Base-by-base conservation (phyloP, 2,888 invertebrate species). In the Drosophila macrospina region DNA sequence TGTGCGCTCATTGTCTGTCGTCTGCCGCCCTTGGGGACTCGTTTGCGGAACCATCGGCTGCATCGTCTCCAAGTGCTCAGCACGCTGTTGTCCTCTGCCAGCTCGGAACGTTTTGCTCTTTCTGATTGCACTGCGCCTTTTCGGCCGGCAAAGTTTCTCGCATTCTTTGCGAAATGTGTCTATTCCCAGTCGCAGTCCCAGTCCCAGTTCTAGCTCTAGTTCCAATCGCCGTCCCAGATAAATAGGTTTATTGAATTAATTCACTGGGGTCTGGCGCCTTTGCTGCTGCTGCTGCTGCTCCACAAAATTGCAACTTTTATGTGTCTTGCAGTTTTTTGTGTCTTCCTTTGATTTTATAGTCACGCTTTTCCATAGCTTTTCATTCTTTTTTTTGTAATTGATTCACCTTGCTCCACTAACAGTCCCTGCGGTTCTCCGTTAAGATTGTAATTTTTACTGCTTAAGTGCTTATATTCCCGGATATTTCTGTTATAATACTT, bases 161-260 rank as follows among this genome's bases (percentile, higher is more conserved):
- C 86, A 86, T 83, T 75, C 83, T 74, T 50, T 69, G 74, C 80
- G 62, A 74, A 77, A 47, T 77, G 63, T 69, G 59, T 67, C 57
- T 69, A 75, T 75, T 71, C 74, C 57, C 63, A 60, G 55, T 47
- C 41, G 20, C 39, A 47, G 41, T 50, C 39, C 37, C 47, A 44
- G 59, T 47, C 47, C 20, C 39, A 47, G 41, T 50, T 36, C 41
- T 44, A 44, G 59, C 36, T 47, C 28, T 32, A 16, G 48, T 62
- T 55, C 60, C 63, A 75, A 69, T 44, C 69, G 69, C 52, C 59
- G 68, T 68, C 45, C 57, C 76, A 74, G 67, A 86, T 83, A 83
- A 83, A 83, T 80, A 78, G 83, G 83, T 86, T 83, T 83, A 83
- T 86, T 83, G 83, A 83, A 83, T 86, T 83, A 83, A 83, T 83